phyloP scores from a whole-genome alignment of 1,140 invertebrate species.

The Hylaeus volcanicus region DNA sequence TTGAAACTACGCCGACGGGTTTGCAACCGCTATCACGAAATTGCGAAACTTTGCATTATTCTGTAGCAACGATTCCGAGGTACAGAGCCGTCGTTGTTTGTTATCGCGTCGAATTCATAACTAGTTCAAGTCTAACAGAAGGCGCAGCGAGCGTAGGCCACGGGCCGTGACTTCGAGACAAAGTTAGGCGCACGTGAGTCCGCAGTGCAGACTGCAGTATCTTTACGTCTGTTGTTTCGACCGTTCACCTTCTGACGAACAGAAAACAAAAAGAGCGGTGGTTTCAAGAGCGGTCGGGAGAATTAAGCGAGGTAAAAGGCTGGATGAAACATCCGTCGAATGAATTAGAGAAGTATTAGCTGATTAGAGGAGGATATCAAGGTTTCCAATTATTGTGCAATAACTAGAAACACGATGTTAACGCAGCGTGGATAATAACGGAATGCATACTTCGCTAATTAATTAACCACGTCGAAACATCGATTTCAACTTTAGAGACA shows the following conservation, averaged over 20 bases:
- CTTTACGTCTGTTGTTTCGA: constrained; percentile 44
- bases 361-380: too few species aligned
- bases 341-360: not conserved
- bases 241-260: constrained; percentile 43
- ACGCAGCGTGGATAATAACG: too few species aligned
- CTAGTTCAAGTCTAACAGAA: constrained; percentile 35
- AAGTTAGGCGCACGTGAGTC: constrained; percentile 61
- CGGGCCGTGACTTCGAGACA: constrained; percentile 19
- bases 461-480: too few species aligned
- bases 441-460: too few species aligned
- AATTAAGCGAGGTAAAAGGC: not conserved
- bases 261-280: constrained; percentile 15
- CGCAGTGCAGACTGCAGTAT: constrained; percentile 72
- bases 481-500: too few species aligned
- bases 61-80: constrained; percentile 14
- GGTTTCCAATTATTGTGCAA: too few species aligned
- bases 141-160: not conserved
- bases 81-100: constrained; percentile 1
- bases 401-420: too few species aligned
- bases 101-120: constrained; percentile 31
- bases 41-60: not conserved
- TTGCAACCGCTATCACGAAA: not conserved
- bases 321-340: not conserved
- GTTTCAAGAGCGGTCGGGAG: not conserved
- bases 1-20: not conserved